Base-by-base conservation (phyloP, 1,140 invertebrate genomes). In the Euglossa dilemma region DNA sequence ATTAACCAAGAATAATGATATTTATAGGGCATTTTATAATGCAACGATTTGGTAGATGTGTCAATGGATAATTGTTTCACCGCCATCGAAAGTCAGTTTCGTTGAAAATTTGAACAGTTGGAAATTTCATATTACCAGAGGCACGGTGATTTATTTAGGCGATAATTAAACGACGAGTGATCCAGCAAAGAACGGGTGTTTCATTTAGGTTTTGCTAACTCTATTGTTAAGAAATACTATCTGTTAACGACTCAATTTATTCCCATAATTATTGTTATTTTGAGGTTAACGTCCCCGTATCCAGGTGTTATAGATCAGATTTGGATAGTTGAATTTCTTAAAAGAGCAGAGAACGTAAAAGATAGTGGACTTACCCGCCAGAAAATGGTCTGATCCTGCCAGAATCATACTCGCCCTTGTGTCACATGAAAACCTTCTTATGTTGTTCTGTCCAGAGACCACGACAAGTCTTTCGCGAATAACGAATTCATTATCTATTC, bases 291-390 rank as follows among this genome's bases (percentile, higher is more conserved):
- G 23, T 9, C 28, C 18, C 6, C 50, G n/a, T 43, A 28, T 70
- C 3, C 5, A n/a, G 7, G 8, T n/a, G 20, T n/a, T 50, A 5
- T 45, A 47, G 23, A 28, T 66, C 50, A 12, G n/a, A 1, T 52
- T 50, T 23, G 25, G 8, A 72, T 36, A 43, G 18, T 2, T 47
- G 23, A 50, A 52, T 25, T 72, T 11, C 25, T 57, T 25, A 23
- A 67, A 28, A 28, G 16, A 11, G 43, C 52, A 14, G 23, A 63
- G 16, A 18, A 50, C 36, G 47, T 75, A 69, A 61, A 54, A 67
- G 79, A 87, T 87, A 93, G 93, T 94, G 93, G 93, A 94, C 93
- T 94, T 94, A 94, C 93, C 94, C 93, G 93, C 91, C 79, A 94
- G 90, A 89, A 93, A 94, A 93, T 94, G 93, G 94, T 94, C 91